Evolutionary conservation across 2,888 invertebrate genomes (phyloP).

Genomic region (Habroteleia sp.): DNA sequence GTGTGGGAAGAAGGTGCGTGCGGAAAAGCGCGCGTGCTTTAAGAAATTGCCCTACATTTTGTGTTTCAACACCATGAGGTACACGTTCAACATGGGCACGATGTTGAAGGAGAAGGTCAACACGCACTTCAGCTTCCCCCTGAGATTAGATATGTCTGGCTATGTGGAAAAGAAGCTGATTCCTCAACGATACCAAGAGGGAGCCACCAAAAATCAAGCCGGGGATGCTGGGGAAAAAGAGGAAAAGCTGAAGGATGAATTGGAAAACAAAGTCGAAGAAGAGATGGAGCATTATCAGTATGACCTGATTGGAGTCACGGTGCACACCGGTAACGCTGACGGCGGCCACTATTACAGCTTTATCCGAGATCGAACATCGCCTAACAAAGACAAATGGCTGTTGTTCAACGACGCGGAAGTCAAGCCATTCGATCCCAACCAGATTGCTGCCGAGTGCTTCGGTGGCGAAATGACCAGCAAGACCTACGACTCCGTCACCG

Average conservation of each 20-base stretch:
- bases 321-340: conserved; percentile 98
- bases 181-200: conserved; percentile 91
- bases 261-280: conserved; percentile 77
- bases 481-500: conserved; percentile 97
- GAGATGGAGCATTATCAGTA: conserved; percentile 89
- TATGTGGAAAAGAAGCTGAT: conserved; percentile 96
- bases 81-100: conserved; percentile 95
- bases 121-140: conserved; percentile 97
- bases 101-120: conserved; percentile 99
- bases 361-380: conserved; percentile 90
- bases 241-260: conserved; percentile 79
- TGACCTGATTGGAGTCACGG: conserved; percentile 95
- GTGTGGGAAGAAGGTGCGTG: conserved; percentile 96
- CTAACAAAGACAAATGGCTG: conserved; percentile 93
- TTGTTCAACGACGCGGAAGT: conserved; percentile 96
- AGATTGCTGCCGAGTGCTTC: conserved; percentile 97
- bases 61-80: conserved; percentile 95
- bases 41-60: conserved; percentile 95
- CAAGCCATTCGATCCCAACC: conserved; percentile 96
- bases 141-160: conserved; percentile 95
- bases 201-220: conserved; percentile 51
- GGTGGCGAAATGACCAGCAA: conserved; percentile 99
- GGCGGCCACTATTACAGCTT: conserved; percentile 98
- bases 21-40: conserved; percentile 97
- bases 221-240: conserved; percentile 66